Conservation (phyloP, 2,888 invertebrate species). For the Mycalesis mineus region DNA sequence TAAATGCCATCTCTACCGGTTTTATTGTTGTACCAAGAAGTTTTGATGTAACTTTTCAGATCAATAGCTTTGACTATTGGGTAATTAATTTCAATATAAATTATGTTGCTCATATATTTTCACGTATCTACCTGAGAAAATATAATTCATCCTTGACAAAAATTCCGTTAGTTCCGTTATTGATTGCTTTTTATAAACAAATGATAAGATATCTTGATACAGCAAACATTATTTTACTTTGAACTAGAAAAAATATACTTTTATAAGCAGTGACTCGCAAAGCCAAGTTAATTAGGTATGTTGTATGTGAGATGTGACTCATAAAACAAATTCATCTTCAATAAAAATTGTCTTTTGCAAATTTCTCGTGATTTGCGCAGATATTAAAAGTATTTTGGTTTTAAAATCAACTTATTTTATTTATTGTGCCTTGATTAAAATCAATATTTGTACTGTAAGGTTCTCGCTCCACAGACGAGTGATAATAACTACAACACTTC, state of each 20-base stretch:
- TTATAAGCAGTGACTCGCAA: too few relatives aligned
- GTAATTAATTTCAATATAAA: constrained; percentile 4
- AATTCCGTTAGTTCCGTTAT: constrained; percentile 2
- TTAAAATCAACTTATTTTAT: too few relatives aligned
- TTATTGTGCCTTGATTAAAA: too few relatives aligned
- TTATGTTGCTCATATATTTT: background rate
- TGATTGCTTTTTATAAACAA: background rate
- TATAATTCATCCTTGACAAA: constrained; percentile 2
- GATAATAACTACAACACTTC: too few relatives aligned
- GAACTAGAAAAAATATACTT: background rate
- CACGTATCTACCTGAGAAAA: background rate
- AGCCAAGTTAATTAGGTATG: too few relatives aligned
- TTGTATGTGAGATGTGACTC: too few relatives aligned
- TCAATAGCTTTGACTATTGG: constrained; percentile 3
- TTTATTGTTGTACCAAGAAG: constrained; percentile 19
- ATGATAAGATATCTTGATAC: background rate
- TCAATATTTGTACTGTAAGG: too few relatives aligned
- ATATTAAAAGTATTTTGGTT: too few relatives aligned
- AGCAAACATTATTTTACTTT: background rate
- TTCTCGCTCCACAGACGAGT: too few relatives aligned
- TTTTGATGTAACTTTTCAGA: constrained; percentile 11
- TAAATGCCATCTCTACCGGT: constrained; percentile 45
- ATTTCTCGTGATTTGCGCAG: too few relatives aligned
- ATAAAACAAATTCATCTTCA: too few relatives aligned
- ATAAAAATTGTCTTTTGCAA: too few relatives aligned